Percentiles rank a stretch among this genome's conserved stretches.
These are phyloP conservation scores for Nasonia oneida DNA, from an alignment of 2,888 invertebrate genomes.

Conservation along the genomic window DNA sequence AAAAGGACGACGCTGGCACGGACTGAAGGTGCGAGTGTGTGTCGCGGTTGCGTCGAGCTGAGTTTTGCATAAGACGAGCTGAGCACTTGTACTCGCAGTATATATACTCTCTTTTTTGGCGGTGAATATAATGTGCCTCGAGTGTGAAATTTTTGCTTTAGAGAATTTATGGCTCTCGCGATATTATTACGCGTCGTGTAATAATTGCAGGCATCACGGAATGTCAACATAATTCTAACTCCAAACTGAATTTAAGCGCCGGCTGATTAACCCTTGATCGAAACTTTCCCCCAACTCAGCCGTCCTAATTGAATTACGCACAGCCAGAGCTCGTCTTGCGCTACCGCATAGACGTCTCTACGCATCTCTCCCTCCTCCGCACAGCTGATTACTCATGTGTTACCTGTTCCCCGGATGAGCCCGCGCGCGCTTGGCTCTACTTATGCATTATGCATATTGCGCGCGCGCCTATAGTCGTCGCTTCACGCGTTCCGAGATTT, in stretches of 20 bases:
- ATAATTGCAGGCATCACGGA: neutral
- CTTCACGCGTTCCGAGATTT: constrained; percentile 21
- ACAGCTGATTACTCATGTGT: constrained; percentile 64
- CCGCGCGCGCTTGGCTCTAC: constrained; percentile 16
- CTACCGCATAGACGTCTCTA: neutral
- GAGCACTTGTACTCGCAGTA: neutral
- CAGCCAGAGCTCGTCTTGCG: constrained; percentile 3
- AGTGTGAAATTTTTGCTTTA: neutral
- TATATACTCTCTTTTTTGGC: neutral
- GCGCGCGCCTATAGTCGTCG: neutral
- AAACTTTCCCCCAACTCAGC: neutral
- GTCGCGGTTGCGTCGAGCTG: neutral
- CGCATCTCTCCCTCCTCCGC: neutral
- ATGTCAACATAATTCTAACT: neutral
- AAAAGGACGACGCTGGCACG: neutral
- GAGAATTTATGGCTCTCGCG: too few relatives aligned
- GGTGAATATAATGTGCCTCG: neutral
- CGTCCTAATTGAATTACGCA: neutral
- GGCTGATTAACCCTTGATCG: constrained; percentile 4
- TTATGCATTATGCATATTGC: constrained; percentile 65
- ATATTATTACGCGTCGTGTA: neutral
- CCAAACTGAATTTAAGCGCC: neutral
- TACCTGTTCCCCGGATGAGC: constrained; percentile 57
- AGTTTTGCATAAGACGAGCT: constrained; percentile 17
- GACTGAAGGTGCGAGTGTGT: neutral